Evolutionary conservation across 2,797 vertebrate species (phyloP).

Genomic region (Falco berigora): DNA sequence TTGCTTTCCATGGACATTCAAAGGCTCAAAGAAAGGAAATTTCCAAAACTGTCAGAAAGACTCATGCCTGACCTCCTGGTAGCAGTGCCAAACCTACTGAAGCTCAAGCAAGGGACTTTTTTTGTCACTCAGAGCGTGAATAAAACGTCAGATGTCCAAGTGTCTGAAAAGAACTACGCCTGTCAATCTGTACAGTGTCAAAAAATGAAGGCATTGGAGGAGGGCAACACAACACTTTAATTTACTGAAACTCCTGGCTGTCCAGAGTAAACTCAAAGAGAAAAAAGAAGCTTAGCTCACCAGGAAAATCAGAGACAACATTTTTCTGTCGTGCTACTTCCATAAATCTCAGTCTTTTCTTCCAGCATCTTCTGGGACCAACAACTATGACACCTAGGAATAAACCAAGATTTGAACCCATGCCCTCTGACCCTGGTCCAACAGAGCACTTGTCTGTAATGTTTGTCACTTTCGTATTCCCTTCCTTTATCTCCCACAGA

Average conservation of each 20-base stretch:
- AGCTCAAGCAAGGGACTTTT: not conserved
- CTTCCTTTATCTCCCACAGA: not conserved
- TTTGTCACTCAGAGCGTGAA: fast-evolving
- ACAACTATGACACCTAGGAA: not conserved
- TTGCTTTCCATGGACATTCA: not conserved
- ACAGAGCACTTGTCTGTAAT: not conserved
- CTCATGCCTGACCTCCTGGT: not conserved
- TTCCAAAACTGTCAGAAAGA: not conserved
- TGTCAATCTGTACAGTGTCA: not conserved
- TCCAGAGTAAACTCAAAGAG: not conserved
- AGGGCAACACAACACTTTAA: not conserved
- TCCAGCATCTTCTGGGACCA: not conserved
- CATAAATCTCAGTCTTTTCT: not conserved
- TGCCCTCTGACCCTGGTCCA: not conserved
- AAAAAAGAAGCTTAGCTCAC: not conserved
- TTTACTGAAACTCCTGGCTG: not conserved
- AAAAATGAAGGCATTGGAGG: not conserved
- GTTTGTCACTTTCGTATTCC: not conserved
- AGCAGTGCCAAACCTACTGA: not conserved
- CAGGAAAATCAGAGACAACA: not conserved
- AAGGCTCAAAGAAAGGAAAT: not conserved
- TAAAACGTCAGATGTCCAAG: not conserved
- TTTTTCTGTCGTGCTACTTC: not conserved
- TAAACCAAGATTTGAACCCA: not conserved
- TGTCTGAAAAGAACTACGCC: not conserved